Conservation (phyloP, 2,113 vertebrate genomes). For the Onychorhynchus coronatus region DNA sequence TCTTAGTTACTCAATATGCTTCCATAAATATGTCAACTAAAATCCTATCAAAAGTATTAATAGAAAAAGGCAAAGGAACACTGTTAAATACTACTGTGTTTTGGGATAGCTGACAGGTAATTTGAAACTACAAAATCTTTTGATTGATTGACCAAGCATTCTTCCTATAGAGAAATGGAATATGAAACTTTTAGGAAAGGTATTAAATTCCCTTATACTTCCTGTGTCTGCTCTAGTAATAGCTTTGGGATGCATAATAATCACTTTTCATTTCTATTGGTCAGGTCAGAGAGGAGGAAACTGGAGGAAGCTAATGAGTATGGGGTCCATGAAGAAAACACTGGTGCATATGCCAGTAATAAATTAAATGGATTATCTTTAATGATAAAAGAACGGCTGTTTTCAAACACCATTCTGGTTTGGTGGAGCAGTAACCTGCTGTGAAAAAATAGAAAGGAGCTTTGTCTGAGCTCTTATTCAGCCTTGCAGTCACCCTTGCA, state of each 20-base stretch:
- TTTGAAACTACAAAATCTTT: neutral
- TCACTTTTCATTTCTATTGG: neutral
- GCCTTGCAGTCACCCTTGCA: neutral
- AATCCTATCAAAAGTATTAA: neutral
- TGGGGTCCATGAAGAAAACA: neutral
- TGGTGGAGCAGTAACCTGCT: neutral
- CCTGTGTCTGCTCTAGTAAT: neutral
- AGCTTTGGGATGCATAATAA: neutral
- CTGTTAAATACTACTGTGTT: neutral
- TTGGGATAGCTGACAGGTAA: neutral
- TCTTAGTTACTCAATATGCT: neutral
- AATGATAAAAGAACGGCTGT: neutral
- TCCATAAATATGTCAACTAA: constrained; percentile 15
- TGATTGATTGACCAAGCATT: constrained; percentile 21
- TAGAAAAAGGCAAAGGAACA: neutral
- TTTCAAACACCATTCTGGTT: neutral
- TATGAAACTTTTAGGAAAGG: neutral
- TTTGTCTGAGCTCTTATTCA: neutral
- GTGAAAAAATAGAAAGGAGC: neutral
- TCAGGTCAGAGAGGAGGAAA: neutral
- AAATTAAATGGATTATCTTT: neutral
- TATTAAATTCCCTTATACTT: neutral
- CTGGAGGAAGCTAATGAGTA: neutral
- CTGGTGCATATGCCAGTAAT: neutral
- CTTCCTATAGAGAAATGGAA: neutral